These are phyloP conservation scores for Nemopilema nomurai DNA, from an alignment of 30 jellyfish, hydroid and myxozoan genomes.

Conservation along the genomic window DNA sequence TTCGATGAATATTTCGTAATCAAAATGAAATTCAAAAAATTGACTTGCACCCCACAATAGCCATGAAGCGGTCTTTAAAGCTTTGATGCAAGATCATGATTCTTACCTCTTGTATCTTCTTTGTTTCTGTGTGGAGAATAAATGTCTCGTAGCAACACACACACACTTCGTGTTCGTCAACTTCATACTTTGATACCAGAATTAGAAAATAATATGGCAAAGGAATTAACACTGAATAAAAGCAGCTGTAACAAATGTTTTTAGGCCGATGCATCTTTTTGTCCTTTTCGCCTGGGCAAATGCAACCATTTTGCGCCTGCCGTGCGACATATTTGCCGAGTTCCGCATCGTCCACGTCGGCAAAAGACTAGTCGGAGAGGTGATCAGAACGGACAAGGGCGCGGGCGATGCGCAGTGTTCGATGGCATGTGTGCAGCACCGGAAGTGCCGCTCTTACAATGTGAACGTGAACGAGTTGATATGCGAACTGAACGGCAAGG, in stretches of 20 bases:
- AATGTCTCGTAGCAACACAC: too few relatives aligned
- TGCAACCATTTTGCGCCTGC: not conserved
- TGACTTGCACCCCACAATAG: too few relatives aligned
- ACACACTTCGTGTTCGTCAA: too few relatives aligned
- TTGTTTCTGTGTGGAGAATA: too few relatives aligned
- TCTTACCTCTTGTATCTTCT: too few relatives aligned
- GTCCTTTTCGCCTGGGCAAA: not conserved
- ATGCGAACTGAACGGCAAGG: conserved; percentile 35
- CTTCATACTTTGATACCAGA: too few relatives aligned
- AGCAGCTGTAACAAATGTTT: not conserved
- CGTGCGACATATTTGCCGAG: not conserved
- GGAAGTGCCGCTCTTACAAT: conserved; percentile 47
- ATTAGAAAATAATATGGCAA: too few relatives aligned
- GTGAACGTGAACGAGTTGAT: not conserved
- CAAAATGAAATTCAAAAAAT: too few relatives aligned
- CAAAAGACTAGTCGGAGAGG: conserved; percentile 17
- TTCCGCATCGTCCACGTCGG: not conserved
- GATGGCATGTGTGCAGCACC: conserved; percentile 19
- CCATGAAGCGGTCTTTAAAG: too few relatives aligned
- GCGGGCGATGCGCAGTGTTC: conserved; percentile 17
- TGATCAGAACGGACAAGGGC: not conserved
- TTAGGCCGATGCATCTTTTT: not conserved
- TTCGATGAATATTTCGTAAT: too few relatives aligned
- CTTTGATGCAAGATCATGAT: too few relatives aligned
- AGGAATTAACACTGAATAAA: too few relatives aligned